These are phyloP conservation scores for Cnemophilus loriae DNA, from an alignment of 2,113 vertebrate species.

Conservation along the genomic window DNA sequence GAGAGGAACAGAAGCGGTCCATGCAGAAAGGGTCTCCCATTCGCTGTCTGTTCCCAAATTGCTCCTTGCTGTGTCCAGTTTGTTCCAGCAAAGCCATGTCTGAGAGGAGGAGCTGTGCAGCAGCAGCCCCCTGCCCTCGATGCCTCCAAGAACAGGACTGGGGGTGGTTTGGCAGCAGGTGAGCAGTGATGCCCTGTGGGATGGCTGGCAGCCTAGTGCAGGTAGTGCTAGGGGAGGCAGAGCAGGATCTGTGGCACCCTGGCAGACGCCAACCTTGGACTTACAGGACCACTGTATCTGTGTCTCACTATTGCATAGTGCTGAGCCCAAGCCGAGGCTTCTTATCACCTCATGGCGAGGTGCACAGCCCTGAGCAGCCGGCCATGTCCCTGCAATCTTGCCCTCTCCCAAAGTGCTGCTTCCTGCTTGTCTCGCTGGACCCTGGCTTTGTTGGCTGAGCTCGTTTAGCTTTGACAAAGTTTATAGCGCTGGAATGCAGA, in stretches of 20 bases:
- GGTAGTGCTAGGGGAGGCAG: background rate
- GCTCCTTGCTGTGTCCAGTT: background rate
- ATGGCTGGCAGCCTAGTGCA: background rate
- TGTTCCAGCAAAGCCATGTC: background rate
- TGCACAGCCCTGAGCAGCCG: background rate
- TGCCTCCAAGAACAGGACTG: background rate
- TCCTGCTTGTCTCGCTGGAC: background rate
- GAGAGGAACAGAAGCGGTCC: background rate
- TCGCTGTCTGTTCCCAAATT: background rate
- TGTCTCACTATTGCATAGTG: background rate
- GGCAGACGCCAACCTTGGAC: background rate
- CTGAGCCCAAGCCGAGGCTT: background rate
- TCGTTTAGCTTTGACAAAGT: constrained; percentile 33
- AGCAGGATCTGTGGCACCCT: background rate
- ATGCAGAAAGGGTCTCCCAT: background rate
- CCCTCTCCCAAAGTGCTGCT: background rate
- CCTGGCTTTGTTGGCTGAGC: constrained; percentile 32
- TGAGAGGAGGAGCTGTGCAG: background rate
- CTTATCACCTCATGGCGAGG: accelerated
- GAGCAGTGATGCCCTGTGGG: background rate
- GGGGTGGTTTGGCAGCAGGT: background rate
- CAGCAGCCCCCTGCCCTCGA: background rate
- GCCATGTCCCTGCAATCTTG: background rate
- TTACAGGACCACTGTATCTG: background rate
- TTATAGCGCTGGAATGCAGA: constrained; percentile 48